phyloP scores from a whole-genome alignment of 30 jellyfish, hydroid and myxozoan species.

The Turritopsis rubra region DNA sequence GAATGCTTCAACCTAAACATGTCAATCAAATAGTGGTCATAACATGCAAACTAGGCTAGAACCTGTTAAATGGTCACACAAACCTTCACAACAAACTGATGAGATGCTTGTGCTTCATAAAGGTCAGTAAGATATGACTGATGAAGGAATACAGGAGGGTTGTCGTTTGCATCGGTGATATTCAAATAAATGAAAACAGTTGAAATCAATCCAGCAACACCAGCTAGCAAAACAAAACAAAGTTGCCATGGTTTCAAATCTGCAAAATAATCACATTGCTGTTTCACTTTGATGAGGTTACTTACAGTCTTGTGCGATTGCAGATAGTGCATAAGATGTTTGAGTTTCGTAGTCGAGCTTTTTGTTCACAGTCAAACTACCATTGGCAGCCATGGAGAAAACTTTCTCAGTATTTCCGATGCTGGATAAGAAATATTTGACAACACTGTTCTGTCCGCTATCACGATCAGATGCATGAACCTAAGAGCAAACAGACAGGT shows the following conservation, averaged over 20 bases:
- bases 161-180: slow-evolving; percentile 52
- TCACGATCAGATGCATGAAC: slow-evolving; percentile 10
- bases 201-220: slow-evolving; percentile 2
- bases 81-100: slow-evolving; percentile 13
- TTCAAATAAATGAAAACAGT: background rate
- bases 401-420: background rate
- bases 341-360: background rate
- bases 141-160: slow-evolving; percentile 43
- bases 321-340: background rate
- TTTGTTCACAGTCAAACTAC: background rate
- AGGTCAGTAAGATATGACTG: slow-evolving; percentile 33
- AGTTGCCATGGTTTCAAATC: background rate
- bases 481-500: background rate
- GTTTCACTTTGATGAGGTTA: too few species aligned
- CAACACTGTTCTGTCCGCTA: background rate
- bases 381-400: background rate
- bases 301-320: slow-evolving; percentile 6
- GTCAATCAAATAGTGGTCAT: background rate
- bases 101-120: slow-evolving; percentile 38
- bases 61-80: background rate
- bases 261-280: too few species aligned
- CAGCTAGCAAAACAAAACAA: slow-evolving; percentile 5
- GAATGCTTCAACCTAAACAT: slow-evolving; percentile 41
- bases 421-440: background rate
- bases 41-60: background rate